Evolutionary conservation across 1,140 invertebrate genomes (phyloP), one percentile per base, ranked within the genome.

Genomic region (Scaptodrosophila lebanonensis): DNA sequence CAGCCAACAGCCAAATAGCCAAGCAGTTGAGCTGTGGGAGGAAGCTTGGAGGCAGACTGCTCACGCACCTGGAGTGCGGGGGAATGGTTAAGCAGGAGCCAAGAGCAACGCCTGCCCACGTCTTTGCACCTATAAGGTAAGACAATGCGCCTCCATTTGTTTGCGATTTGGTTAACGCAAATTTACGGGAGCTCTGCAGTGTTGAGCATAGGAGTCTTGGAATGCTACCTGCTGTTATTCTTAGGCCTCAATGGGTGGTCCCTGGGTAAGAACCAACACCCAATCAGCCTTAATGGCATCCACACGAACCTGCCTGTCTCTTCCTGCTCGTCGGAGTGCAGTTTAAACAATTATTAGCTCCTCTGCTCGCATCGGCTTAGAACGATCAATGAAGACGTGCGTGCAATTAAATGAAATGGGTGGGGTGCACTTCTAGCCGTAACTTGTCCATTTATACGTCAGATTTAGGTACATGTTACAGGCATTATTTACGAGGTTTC

Each of bases 91-190:
- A n/a, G n/a, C n/a, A n/a, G n/a, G n/a, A n/a, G n/a, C n/a, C n/a
- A 42, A 36, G 29, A n/a, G n/a, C n/a, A n/a, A n/a, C n/a, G 6
- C 13, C 47, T 50, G 43, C 58, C 58, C 43, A 56, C 40, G 44
- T 53, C 25, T 18, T 29, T 35, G 27, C 9, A 48, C 71, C 67
- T 71, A 67, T 64, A 76, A 61, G 72, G 72, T 35, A 61, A 30
- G 58, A 66, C 71, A 77, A 71, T 64, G 66, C 50, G 53, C 53
- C 8, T 77, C 72, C 66, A 76, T 76, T 76, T 76, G 72, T 77
- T 77, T 65, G 72, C 59, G 54, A 79, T 77, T 79, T 71, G 64
- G 73, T 65, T 50, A 42, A 44, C 58, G 63, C 73, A 72, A 77
- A 79, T 77, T 77, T 56, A 67, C 49, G 44, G 58, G 62, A 60